phyloP scores from a whole-genome alignment of 2,888 invertebrate genomes.

The Metellina segmentata region DNA sequence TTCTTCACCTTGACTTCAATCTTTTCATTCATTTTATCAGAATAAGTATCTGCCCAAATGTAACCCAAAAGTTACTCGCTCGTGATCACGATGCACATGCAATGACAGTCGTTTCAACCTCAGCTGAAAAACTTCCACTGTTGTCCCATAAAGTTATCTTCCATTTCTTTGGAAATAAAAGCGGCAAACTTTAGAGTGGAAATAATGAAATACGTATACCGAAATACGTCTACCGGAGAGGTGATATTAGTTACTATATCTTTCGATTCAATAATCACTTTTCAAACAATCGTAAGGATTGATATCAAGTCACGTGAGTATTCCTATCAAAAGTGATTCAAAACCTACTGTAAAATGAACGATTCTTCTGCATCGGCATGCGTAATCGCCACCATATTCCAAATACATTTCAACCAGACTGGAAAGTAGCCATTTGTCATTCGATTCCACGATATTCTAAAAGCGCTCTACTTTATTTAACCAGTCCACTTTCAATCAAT shows the following conservation, averaged over 20 bases:
- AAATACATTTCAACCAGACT: neutral
- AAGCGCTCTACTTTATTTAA: neutral
- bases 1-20: slow-evolving; percentile 27
- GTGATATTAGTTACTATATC: neutral
- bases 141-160: neutral
- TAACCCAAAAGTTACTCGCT: neutral
- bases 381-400: neutral
- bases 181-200: neutral
- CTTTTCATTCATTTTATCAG: neutral
- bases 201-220: neutral
- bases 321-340: neutral
- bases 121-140: neutral
- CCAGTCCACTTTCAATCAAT: neutral
- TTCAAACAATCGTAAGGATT: neutral
- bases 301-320: neutral
- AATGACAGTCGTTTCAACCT: neutral
- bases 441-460: neutral
- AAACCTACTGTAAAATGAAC: neutral
- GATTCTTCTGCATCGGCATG: neutral
- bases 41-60: no score
- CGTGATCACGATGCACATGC: neutral
- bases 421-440: neutral
- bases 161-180: neutral
- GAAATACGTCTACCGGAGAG: neutral
- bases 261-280: neutral